Conservation (phyloP, 2,888 invertebrate genomes). For the Rhogogaster chlorosoma region DNA sequence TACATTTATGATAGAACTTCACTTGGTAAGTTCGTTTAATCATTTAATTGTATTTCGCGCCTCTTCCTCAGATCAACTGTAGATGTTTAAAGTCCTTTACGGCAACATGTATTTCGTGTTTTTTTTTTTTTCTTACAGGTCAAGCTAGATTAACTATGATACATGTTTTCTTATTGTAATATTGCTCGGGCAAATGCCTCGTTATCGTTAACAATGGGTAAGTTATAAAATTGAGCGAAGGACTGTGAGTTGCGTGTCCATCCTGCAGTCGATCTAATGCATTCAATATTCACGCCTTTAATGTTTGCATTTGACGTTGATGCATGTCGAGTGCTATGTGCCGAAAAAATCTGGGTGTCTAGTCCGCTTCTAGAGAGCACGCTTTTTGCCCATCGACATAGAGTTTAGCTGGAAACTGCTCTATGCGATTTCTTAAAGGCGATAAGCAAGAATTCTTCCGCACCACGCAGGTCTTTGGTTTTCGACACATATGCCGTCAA, state of each 20-base stretch:
- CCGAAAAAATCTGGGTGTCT: slow-evolving; percentile 38
- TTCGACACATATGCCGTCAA: background rate
- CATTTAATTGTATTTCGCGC: slow-evolving; percentile 47
- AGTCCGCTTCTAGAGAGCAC: slow-evolving; percentile 26
- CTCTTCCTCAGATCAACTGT: slow-evolving; percentile 49
- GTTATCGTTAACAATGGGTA: background rate
- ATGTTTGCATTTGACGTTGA: slow-evolving; percentile 25
- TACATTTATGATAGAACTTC: slow-evolving; percentile 42
- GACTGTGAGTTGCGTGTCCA: slow-evolving; percentile 30
- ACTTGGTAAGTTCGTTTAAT: slow-evolving; percentile 52
- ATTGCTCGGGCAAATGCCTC: background rate
- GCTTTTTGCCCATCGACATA: slow-evolving; percentile 37
- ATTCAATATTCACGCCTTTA: background rate
- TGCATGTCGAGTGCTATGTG: slow-evolving; percentile 37
- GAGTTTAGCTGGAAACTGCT: slow-evolving; percentile 10
- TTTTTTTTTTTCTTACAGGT: background rate
- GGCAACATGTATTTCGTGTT: background rate
- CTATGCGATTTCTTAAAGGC: slow-evolving; percentile 13
- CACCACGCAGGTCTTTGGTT: background rate
- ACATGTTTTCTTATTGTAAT: background rate
- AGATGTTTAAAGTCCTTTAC: slow-evolving; percentile 19
- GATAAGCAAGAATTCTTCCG: slow-evolving; percentile 46
- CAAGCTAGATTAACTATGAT: background rate
- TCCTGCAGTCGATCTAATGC: slow-evolving; percentile 18
- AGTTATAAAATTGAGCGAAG: slow-evolving; percentile 34